Percentiles rank a stretch among this genome's conserved stretches.
phyloP scores from a whole-genome alignment of 2,113 vertebrate species.

The Pangasianodon hypophthalmus region DNA sequence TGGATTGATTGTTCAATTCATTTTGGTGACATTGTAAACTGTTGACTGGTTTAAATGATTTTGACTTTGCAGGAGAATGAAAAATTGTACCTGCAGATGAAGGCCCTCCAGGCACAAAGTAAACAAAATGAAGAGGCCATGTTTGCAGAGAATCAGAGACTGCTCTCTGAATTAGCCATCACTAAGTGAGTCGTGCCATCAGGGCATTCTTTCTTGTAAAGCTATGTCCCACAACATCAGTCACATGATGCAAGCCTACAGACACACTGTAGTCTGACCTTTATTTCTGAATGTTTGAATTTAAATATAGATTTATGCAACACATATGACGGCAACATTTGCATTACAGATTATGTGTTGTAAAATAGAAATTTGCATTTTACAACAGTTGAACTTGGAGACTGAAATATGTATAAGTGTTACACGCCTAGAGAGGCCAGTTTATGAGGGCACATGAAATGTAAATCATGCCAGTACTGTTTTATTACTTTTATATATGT shows the following conservation, averaged over 20 bases:
- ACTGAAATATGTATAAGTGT: neutral
- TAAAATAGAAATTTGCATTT: neutral
- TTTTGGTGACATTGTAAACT: neutral
- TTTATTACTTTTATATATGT: neutral
- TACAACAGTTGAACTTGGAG: neutral
- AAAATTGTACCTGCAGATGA: constrained; percentile 85
- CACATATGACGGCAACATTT: neutral
- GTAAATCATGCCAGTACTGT: neutral
- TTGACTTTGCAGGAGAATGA: constrained; percentile 85
- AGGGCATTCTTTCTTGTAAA: neutral
- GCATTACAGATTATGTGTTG: neutral
- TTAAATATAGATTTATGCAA: neutral
- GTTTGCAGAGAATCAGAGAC: constrained; percentile 88
- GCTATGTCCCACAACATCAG: neutral
- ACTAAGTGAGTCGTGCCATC: constrained; percentile 75
- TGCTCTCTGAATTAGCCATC: constrained; percentile 77
- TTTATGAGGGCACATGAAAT: too few relatives aligned
- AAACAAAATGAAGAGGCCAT: constrained; percentile 86
- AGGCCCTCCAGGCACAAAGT: constrained; percentile 81
- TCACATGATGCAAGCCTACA: neutral
- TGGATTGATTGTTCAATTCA: neutral
- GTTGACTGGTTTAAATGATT: neutral
- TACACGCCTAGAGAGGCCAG: neutral
- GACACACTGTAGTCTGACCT: neutral
- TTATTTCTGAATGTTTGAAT: neutral